Evolutionary conservation across 2,797 vertebrate genomes (phyloP).

Genomic region (Coracias cyanogaster): DNA sequence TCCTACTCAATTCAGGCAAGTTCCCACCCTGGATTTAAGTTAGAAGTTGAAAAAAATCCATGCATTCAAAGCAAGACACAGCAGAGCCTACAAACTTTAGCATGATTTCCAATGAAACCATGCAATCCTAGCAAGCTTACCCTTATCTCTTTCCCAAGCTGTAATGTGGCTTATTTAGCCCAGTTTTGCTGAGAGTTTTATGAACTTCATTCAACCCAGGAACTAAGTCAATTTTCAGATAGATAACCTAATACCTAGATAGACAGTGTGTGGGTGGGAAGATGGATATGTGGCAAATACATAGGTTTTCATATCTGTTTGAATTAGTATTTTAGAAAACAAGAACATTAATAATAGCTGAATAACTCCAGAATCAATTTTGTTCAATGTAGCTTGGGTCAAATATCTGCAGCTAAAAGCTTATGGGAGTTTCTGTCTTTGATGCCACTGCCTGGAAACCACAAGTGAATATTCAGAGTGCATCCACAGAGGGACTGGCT

Average conservation of each 20-base stretch:
- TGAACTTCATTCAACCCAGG: conserved; percentile 3
- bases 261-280: conserved; percentile 9
- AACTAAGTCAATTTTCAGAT: conserved; percentile 34
- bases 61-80: neutral
- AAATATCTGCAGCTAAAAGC: neutral
- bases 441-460: neutral
- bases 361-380: conserved; percentile 5
- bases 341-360: conserved; percentile 22
- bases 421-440: neutral
- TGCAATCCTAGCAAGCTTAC: neutral
- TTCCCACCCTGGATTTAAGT: neutral
- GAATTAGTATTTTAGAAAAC: conserved; percentile 33
- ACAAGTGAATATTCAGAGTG: neutral
- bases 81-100: neutral
- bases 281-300: neutral
- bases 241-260: neutral
- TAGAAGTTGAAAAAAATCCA: neutral
- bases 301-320: neutral
- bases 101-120: neutral
- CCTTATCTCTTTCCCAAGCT: neutral
- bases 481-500: neutral
- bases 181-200: conserved; percentile 15
- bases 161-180: neutral
- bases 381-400: neutral
- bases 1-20: neutral